Evolutionary conservation across 1,140 invertebrate species (phyloP).

Genomic region (Acyrthosiphon pisum): DNA sequence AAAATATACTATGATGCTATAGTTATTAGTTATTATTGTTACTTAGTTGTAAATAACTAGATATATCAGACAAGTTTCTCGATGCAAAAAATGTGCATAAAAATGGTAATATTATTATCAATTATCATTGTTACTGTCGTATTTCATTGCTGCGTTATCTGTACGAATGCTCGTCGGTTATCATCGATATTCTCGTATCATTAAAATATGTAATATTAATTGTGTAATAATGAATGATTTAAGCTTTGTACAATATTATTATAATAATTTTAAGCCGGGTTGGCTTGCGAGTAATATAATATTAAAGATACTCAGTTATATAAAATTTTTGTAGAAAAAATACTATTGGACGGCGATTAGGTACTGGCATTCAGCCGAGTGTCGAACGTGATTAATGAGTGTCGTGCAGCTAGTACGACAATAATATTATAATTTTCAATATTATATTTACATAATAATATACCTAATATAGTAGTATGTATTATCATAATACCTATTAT

Average conservation of each 20-base stretch:
- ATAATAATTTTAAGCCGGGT: background rate
- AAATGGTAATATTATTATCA: background rate
- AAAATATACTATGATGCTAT: background rate
- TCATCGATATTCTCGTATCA: background rate
- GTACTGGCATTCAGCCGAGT: background rate
- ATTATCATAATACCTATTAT: no score
- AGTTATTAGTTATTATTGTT: no score
- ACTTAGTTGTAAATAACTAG: background rate
- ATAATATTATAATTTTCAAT: background rate
- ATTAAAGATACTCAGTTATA: no score
- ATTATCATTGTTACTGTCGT: background rate
- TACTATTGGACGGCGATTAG: background rate
- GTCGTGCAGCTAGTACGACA: background rate
- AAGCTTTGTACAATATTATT: background rate
- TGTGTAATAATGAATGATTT: background rate
- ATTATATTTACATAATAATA: background rate
- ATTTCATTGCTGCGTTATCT: no score
- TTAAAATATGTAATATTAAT: background rate
- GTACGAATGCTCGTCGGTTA: background rate
- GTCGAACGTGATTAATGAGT: background rate
- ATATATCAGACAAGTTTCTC: background rate
- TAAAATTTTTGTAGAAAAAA: background rate
- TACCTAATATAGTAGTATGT: no score
- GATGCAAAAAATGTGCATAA: background rate
- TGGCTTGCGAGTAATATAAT: background rate